These are phyloP conservation scores for Myripristis jacobus DNA, from an alignment of 2,797 vertebrate species.

Conservation along the genomic window DNA sequence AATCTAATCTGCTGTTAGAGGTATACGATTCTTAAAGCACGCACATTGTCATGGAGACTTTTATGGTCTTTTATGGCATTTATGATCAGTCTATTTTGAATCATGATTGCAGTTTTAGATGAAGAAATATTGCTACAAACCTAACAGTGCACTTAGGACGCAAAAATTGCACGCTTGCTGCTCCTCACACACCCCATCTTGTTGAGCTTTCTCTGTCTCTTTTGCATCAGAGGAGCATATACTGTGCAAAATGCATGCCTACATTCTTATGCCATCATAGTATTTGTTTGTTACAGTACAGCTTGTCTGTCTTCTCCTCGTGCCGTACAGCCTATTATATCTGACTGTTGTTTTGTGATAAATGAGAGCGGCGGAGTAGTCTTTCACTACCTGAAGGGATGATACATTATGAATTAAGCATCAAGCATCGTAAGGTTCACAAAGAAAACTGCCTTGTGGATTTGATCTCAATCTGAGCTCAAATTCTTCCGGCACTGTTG, in stretches of 20 bases:
- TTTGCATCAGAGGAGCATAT: background rate
- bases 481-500: slow-evolving; percentile 31
- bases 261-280: slow-evolving; percentile 12
- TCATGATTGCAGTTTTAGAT: background rate
- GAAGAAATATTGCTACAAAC: background rate
- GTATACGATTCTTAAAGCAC: slow-evolving; percentile 12
- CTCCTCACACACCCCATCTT: background rate
- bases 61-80: slow-evolving; percentile 12
- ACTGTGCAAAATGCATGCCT: background rate
- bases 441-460: slow-evolving; percentile 53
- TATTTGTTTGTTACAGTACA: slow-evolving; percentile 11
- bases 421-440: slow-evolving; percentile 53
- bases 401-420: slow-evolving; percentile 68
- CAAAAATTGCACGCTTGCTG: background rate
- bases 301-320: slow-evolving; percentile 39
- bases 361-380: slow-evolving; percentile 25
- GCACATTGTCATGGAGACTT: slow-evolving; percentile 31
- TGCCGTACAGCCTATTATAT: slow-evolving; percentile 32
- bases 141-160: background rate
- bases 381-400: slow-evolving; percentile 53
- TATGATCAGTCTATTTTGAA: background rate
- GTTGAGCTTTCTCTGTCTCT: background rate
- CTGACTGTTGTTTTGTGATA: slow-evolving; percentile 46
- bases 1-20: slow-evolving; percentile 40
- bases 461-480: slow-evolving; percentile 63